Conservation (phyloP, 2,113 vertebrate genomes). For the Channa maculata region DNA sequence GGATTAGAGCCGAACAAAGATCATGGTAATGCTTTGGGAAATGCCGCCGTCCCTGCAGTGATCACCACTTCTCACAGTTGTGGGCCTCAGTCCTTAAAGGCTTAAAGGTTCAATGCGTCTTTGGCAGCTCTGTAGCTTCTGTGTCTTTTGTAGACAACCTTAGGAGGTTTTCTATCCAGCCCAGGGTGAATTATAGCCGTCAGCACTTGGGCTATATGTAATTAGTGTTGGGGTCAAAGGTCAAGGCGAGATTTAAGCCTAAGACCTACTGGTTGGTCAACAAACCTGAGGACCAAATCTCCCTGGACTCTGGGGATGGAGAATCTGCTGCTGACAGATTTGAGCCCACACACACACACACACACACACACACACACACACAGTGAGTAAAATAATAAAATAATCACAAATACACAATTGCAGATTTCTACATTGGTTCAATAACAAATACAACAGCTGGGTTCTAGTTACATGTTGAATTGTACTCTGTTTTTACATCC, state of each 20-base stretch:
- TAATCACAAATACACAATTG: slow-evolving; percentile 33
- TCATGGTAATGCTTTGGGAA: slow-evolving; percentile 28
- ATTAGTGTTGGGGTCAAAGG: slow-evolving; percentile 79
- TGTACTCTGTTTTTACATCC: too few relatives aligned
- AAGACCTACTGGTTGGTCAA: slow-evolving; percentile 73
- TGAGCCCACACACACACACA: slow-evolving; percentile 70
- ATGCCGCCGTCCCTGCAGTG: slow-evolving; percentile 20
- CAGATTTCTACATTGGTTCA: slow-evolving; percentile 9
- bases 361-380: slow-evolving; percentile 31
- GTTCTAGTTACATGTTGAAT: neutral
- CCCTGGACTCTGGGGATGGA: slow-evolving; percentile 88
- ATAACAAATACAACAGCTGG: neutral
- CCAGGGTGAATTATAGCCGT: slow-evolving; percentile 63
- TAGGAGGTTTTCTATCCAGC: slow-evolving; percentile 45
- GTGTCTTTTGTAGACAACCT: slow-evolving; percentile 58
- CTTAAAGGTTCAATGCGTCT: slow-evolving; percentile 64
- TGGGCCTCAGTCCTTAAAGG: slow-evolving; percentile 5
- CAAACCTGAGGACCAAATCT: slow-evolving; percentile 81
- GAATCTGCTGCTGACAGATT: slow-evolving; percentile 89
- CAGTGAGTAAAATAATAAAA: neutral
- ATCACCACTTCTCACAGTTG: slow-evolving; percentile 32
- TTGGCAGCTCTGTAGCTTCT: slow-evolving; percentile 34
- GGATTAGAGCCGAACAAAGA: slow-evolving; percentile 66
- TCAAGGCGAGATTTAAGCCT: slow-evolving; percentile 68
- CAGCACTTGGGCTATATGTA: slow-evolving; percentile 69